phyloP scores from a whole-genome alignment of 2,113 vertebrate species.

The Semicossyphus pulcher region DNA sequence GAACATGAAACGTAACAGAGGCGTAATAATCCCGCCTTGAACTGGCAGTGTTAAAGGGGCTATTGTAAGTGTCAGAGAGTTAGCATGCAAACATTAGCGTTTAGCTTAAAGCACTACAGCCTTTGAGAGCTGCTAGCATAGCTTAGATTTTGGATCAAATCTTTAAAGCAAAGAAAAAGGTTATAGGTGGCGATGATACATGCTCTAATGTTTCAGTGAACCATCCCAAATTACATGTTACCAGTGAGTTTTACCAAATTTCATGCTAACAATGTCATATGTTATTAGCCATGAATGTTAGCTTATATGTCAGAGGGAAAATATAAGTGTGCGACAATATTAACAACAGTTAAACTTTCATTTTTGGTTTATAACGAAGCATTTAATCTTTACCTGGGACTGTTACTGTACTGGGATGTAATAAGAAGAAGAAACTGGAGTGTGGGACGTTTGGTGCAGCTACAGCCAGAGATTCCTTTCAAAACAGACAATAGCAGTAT shows the following conservation, averaged over 20 bases:
- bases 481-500: constrained; percentile 33
- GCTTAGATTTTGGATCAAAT: no score
- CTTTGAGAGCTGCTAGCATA: no score
- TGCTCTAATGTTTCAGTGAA: neutral
- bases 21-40: no score
- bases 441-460: constrained; percentile 12
- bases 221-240: no score
- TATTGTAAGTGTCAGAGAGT: no score
- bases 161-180: no score
- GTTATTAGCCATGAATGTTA: neutral
- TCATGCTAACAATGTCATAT: neutral
- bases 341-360: neutral
- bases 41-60: no score
- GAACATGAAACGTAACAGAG: no score
- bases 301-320: neutral
- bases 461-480: constrained; percentile 7
- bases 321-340: no score
- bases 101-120: no score
- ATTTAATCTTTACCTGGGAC: neutral
- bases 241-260: no score
- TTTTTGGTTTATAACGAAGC: neutral
- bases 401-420: neutral
- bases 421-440: constrained; percentile 2
- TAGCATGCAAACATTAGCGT: no score
- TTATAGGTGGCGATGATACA: neutral